Evolutionary conservation across 2,888 invertebrate genomes (phyloP), one percentile per base, ranked within the genome.

Genomic region (Chelonus formosanus): DNA sequence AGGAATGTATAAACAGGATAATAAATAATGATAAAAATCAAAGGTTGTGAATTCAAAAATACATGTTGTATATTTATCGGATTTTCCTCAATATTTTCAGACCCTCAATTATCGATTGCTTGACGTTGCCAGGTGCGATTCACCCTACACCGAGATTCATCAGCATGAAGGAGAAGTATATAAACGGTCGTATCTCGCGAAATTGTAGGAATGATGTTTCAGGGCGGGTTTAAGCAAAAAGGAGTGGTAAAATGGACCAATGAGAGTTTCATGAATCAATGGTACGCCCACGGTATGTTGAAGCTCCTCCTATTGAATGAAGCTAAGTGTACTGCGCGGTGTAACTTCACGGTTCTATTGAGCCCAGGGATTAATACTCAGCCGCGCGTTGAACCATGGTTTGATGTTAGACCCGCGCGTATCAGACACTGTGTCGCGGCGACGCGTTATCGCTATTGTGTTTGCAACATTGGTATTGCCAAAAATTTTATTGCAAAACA

Each of bases 361-460:
- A 10, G 55, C 61, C 53, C 57, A 7, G 20, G 52, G 52, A 62
- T 62, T 62, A 66, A 62, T 66, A 45, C 56, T 48, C 43, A 61
- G 52, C 61, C 40, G 61, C 52, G 61, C 52, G 50, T 66, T 36
- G 55, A 59, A 48, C 59, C 54, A 60, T 65, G 60, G 60, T 60
- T 60, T 60, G 54, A 55, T 48, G 56, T 43, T 47, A 34, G 45
- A 57, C 54, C 53, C 65, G 65, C 65, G 65, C 65, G 65, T 55
- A 56, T 55, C 35, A 52, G 10, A 52, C 60, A 60, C 60, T 36
- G 5, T 52, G 60, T 58, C 52, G 52, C 52, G 52, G 35, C 32
- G 44, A 10, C 35, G 58, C 34, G 58, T 58, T 58, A 58, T 58
- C 47, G 58, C 44, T n/a, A 58, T 58, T 34, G 47, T 36, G 47